Evolutionary conservation across 2,888 invertebrate genomes (phyloP).

Genomic region (Mythimna vitellina): DNA sequence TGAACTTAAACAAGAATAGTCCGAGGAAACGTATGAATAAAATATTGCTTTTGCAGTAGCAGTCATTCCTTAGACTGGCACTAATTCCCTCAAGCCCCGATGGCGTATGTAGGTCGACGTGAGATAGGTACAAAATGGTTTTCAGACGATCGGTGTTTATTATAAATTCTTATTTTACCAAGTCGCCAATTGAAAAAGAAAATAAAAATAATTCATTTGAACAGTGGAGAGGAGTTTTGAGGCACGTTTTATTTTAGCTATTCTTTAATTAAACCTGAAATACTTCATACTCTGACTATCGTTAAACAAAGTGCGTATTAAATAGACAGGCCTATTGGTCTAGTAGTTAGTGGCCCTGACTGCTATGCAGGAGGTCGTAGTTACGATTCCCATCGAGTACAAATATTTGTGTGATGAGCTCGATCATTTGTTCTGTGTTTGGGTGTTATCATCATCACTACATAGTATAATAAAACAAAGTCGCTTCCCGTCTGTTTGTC

Average conservation of each 20-base stretch:
- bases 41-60: not conserved
- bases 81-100: not conserved
- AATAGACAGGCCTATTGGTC: not conserved
- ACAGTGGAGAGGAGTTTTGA: not conserved
- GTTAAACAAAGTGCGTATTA: not conserved
- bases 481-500: too few species aligned
- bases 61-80: not conserved
- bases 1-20: not conserved
- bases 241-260: not conserved
- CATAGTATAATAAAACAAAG: too few species aligned
- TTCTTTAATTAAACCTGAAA: not conserved
- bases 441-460: too few species aligned
- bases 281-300: not conserved
- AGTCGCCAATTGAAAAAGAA: not conserved
- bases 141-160: not conserved
- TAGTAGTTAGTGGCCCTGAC: too few species aligned
- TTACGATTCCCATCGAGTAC: too few species aligned
- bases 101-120: not conserved
- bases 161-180: not conserved
- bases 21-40: slow-evolving; percentile 2
- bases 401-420: too few species aligned
- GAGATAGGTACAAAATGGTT: slow-evolving; percentile 13
- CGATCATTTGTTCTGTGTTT: too few species aligned
- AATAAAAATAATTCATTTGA: not conserved
- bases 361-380: too few species aligned